Evolutionary conservation across 1,140 invertebrate genomes (phyloP).

Genomic region (Magallana ariakensis): DNA sequence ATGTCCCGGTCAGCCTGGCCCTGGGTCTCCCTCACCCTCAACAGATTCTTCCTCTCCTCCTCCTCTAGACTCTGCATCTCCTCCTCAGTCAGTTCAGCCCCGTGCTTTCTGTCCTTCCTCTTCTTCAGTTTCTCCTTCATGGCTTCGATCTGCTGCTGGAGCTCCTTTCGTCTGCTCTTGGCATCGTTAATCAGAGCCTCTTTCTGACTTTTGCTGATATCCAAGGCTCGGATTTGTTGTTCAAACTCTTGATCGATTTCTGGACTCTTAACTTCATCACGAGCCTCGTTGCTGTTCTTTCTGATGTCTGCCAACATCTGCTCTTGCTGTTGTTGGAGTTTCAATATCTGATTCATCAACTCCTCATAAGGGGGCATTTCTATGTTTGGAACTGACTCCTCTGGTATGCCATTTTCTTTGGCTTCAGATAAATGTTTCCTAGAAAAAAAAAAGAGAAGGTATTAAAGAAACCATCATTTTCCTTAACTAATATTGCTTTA

Average conservation of each 20-base stretch:
- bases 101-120: slow-evolving; percentile 61
- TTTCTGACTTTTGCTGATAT: slow-evolving; percentile 62
- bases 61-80: slow-evolving; percentile 63
- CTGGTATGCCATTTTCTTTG: slow-evolving; percentile 63
- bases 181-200: slow-evolving; percentile 61
- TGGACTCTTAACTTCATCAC: slow-evolving; percentile 46
- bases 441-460: not conserved
- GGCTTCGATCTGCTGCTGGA: slow-evolving; percentile 60
- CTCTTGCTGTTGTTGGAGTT: slow-evolving; percentile 69
- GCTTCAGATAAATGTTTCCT: slow-evolving; percentile 72
- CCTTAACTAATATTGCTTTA: no score
- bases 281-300: slow-evolving; percentile 54
- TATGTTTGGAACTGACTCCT: slow-evolving; percentile 71
- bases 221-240: slow-evolving; percentile 57
- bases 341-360: slow-evolving; percentile 68
- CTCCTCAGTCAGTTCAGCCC: slow-evolving; percentile 60
- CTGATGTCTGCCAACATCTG: slow-evolving; percentile 69
- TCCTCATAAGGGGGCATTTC: slow-evolving; percentile 71
- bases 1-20: slow-evolving; percentile 69
- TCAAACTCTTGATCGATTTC: slow-evolving; percentile 63
- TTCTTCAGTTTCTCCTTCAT: slow-evolving; percentile 65
- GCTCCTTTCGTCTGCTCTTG: slow-evolving; percentile 52
- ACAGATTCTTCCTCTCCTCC: slow-evolving; percentile 63
- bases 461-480: no score
- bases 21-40: slow-evolving; percentile 65